A percentile compares a stretch with the other conserved stretches of the same genome.
These are phyloP conservation scores for Muraenolepis orangiensis DNA, from an alignment of 2,797 vertebrate species.

Conservation along the genomic window DNA sequence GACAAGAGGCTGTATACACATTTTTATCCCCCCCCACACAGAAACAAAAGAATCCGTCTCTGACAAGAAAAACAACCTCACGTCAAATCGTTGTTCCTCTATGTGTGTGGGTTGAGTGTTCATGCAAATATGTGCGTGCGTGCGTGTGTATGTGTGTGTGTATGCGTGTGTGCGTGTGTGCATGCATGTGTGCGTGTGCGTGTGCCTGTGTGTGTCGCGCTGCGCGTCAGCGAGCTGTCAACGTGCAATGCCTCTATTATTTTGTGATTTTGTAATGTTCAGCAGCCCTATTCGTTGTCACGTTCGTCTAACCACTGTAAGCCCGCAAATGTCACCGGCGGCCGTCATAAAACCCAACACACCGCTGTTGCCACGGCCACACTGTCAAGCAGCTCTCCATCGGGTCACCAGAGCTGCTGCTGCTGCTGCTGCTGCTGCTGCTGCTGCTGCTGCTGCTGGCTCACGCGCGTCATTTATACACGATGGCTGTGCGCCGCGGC, in stretches of 20 bases:
- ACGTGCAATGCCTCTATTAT: neutral
- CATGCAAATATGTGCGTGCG: neutral
- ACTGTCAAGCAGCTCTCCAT: constrained; percentile 38
- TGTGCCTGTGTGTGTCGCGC: neutral
- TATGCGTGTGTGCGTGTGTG: neutral
- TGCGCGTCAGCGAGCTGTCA: neutral
- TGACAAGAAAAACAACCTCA: too few relatives aligned
- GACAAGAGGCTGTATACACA: neutral
- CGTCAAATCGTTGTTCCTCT: neutral
- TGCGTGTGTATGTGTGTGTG: constrained; percentile 1
- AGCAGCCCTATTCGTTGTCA: constrained; percentile 19
- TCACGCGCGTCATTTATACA: too few relatives aligned
- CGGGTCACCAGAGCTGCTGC: constrained; percentile 32
- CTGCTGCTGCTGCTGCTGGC: too few relatives aligned
- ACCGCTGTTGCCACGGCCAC: constrained; percentile 25
- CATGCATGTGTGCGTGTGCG: neutral
- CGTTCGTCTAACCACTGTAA: constrained; percentile 23
- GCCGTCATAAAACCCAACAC: constrained; percentile 33
- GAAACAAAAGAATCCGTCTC: neutral
- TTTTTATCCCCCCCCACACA: neutral
- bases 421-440: too few relatives aligned
- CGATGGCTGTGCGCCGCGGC: too few relatives aligned
- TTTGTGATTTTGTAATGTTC: constrained; percentile 4
- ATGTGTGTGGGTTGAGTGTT: neutral
- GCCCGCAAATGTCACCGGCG: constrained; percentile 38